A percentile compares a stretch with the other conserved stretches of the same genome.
phyloP scores from a whole-genome alignment of 2,888 invertebrate species.

The Homarus gammarus region DNA sequence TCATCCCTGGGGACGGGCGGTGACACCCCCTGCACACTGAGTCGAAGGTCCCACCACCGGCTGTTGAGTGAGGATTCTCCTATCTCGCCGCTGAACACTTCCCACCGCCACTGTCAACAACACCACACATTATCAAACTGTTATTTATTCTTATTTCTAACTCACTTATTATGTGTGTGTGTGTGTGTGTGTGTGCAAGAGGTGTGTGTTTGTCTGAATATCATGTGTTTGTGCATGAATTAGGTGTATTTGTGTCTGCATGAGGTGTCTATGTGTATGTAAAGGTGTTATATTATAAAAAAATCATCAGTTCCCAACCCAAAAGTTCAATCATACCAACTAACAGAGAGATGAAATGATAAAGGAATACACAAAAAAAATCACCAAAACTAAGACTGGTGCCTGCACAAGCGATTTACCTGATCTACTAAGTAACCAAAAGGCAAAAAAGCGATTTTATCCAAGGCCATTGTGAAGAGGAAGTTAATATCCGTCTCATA shows the following conservation, averaged over 20 bases:
- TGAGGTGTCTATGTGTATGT: too few species aligned
- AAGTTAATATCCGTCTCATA: conserved; percentile 89
- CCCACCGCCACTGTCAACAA: conserved; percentile 78
- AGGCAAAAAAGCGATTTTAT: conserved; percentile 90
- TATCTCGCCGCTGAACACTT: conserved; percentile 78
- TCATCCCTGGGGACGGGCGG: conserved; percentile 86
- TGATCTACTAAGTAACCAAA: conserved; percentile 90
- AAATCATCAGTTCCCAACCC: too few species aligned
- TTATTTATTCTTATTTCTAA: not conserved
- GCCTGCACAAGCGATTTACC: not conserved
- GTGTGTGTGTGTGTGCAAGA: not conserved
- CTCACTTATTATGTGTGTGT: too few species aligned
- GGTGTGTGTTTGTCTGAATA: too few species aligned
- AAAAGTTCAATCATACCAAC: too few species aligned
- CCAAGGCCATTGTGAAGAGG: conserved; percentile 90
- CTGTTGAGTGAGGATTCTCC: conserved; percentile 77
- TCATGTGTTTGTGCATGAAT: too few species aligned
- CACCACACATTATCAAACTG: not conserved
- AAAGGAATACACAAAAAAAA: not conserved
- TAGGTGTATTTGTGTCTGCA: too few species aligned
- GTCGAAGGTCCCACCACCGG: conserved; percentile 78
- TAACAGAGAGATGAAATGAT: not conserved
- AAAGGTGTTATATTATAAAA: too few species aligned
- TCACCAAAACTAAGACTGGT: not conserved
- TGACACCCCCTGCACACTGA: conserved; percentile 83